These are phyloP conservation scores for Mesocricetus auratus DNA, from an alignment of 2,113 vertebrate genomes.

Conservation along the genomic window DNA sequence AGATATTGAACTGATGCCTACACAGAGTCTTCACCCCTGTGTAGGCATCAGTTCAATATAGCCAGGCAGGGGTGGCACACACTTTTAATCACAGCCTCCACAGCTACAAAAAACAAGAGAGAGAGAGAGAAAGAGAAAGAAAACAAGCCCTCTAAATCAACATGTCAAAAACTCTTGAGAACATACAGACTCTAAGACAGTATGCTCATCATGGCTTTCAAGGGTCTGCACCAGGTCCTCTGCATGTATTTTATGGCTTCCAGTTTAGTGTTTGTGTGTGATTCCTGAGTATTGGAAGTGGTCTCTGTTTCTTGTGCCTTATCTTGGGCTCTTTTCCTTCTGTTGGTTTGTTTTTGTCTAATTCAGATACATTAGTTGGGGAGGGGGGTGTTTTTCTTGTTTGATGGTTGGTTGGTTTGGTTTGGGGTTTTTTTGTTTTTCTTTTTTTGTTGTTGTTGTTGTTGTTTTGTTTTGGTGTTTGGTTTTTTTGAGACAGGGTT, in stretches of 20 bases:
- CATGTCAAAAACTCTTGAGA: neutral
- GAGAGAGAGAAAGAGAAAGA: neutral
- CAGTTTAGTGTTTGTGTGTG: neutral
- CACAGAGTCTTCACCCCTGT: neutral
- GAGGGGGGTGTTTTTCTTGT: no score
- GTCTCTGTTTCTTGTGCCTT: neutral
- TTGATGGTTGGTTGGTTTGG: no score
- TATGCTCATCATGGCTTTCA: fast-evolving
- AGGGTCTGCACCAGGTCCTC: neutral
- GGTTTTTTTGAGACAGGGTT: no score
- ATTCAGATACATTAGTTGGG: neutral
- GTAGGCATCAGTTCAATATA: neutral
- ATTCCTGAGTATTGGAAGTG: neutral
- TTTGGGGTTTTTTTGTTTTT: neutral
- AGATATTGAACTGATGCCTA: neutral
- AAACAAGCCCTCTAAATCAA: neutral
- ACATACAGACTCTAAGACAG: neutral
- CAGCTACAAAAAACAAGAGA: no score
- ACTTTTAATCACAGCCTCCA: no score
- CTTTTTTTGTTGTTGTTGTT: no score
- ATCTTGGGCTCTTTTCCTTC: neutral
- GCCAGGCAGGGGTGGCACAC: no score
- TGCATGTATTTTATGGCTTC: neutral
- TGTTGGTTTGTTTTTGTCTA: neutral
- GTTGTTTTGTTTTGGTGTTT: no score